Conservation (phyloP, 2,797 vertebrate genomes). For the Orientallactaga sibirica region DNA sequence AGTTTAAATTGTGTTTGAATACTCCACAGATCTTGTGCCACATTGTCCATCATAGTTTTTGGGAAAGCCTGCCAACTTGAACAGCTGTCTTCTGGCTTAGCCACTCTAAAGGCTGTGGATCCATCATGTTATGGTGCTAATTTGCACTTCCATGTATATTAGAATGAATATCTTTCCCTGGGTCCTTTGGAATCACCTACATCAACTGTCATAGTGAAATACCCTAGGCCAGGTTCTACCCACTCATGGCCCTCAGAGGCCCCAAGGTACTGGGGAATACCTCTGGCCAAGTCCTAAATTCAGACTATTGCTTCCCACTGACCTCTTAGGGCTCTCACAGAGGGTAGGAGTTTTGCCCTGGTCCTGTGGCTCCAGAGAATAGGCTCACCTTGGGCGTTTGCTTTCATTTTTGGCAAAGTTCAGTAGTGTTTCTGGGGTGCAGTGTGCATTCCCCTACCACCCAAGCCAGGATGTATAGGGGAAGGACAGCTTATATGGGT, state of each 20-base stretch:
- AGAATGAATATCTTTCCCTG: background rate
- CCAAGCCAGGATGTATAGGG: background rate
- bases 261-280: background rate
- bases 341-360: background rate
- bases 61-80: no score
- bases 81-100: background rate
- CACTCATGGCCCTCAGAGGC: background rate
- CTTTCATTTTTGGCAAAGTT: background rate
- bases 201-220: background rate
- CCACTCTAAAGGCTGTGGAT: no score
- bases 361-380: background rate
- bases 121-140: background rate
- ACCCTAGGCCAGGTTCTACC: background rate
- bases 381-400: background rate
- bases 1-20: background rate
- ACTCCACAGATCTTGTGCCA: background rate
- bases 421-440: background rate
- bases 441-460: background rate
- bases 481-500: accelerated
- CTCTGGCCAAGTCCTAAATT: no score
- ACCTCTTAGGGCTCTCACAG: background rate
- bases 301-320: accelerated
- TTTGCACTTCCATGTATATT: background rate
- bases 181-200: background rate
- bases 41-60: no score